Percentiles rank a stretch among this genome's conserved stretches.
These are phyloP conservation scores for Drosophila nr. perissopoda DNA, from an alignment of 2,888 invertebrate species.

Conservation along the genomic window DNA sequence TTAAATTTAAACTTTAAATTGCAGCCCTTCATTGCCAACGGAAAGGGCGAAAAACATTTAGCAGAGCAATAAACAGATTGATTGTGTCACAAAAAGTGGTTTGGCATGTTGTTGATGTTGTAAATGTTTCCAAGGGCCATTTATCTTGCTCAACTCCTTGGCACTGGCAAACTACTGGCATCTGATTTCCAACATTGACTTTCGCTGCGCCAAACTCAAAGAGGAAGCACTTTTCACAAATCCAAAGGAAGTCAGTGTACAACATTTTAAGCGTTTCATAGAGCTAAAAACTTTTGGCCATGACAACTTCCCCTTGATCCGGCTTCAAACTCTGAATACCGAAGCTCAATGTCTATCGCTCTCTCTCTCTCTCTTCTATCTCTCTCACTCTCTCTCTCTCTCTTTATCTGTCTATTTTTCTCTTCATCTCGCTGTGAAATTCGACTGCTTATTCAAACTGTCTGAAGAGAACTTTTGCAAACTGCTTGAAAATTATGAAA, in stretches of 20 bases:
- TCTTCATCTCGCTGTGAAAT: not conserved
- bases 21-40: slow-evolving; percentile 20
- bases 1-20: slow-evolving; percentile 25
- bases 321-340: slow-evolving; percentile 61
- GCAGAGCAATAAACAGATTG: slow-evolving; percentile 46
- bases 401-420: not conserved
- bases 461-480: slow-evolving; percentile 55
- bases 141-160: slow-evolving; percentile 72
- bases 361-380: not conserved
- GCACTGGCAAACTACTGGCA: slow-evolving; percentile 70
- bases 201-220: slow-evolving; percentile 38
- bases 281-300: slow-evolving; percentile 71
- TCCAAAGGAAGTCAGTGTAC: slow-evolving; percentile 72
- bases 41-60: slow-evolving; percentile 9
- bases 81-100: slow-evolving; percentile 32
- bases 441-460: slow-evolving; percentile 6
- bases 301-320: slow-evolving; percentile 74
- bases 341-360: slow-evolving; percentile 16
- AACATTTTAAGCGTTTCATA: slow-evolving; percentile 74
- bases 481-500: slow-evolving; percentile 77
- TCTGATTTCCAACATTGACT: slow-evolving; percentile 60
- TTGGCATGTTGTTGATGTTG: slow-evolving; percentile 51
- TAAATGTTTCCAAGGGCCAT: slow-evolving; percentile 60
- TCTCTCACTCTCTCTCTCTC: not conserved
- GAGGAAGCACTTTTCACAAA: slow-evolving; percentile 66